These are phyloP conservation scores for Varanus komodoensis DNA, from an alignment of 2,113 vertebrate species.

Conservation along the genomic window DNA sequence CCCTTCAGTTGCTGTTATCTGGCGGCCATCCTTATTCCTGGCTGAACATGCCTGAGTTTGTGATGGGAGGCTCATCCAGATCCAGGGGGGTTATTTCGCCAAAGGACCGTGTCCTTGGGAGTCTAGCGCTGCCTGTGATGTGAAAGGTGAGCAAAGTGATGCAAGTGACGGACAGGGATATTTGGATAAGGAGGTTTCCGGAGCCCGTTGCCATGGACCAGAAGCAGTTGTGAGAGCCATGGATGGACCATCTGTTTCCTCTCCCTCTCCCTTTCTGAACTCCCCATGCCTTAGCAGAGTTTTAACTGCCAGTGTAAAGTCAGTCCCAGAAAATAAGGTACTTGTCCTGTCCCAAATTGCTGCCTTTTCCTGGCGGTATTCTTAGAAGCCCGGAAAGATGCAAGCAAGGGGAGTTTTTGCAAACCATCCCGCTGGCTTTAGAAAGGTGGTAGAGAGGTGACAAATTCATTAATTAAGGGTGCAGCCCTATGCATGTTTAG, in stretches of 20 bases:
- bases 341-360: background rate
- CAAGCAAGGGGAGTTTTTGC: too few species aligned
- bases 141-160: too few species aligned
- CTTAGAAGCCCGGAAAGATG: background rate
- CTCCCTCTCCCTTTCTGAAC: too few species aligned
- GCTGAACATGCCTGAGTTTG: background rate
- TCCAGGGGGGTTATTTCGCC: background rate
- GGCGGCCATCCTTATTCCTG: background rate
- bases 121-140: too few species aligned
- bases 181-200: background rate
- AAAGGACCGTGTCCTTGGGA: too few species aligned
- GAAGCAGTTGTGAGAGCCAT: background rate
- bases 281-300: background rate
- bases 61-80: background rate
- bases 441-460: background rate
- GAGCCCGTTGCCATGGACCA: too few species aligned
- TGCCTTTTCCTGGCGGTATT: background rate
- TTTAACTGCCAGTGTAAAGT: background rate
- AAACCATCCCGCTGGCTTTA: too few species aligned
- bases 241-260: background rate
- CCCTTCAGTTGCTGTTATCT: too few species aligned
- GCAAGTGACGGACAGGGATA: too few species aligned
- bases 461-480: background rate
- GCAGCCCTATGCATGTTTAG: too few species aligned
- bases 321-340: background rate